Base-by-base conservation (phyloP, 2,113 vertebrate species). In the Miniopterus natalensis region DNA sequence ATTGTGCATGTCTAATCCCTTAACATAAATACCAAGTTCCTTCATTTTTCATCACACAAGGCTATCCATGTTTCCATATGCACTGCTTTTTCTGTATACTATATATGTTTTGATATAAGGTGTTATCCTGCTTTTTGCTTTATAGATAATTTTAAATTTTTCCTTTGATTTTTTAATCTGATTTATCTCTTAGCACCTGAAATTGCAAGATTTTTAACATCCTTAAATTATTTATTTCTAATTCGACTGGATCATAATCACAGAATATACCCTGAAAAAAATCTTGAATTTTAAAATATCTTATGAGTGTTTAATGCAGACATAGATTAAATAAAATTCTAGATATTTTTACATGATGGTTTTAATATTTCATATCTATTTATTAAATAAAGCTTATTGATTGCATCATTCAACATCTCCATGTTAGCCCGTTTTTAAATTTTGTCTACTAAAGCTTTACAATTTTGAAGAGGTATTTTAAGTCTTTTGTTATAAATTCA, bases 121-220 rank as follows among this genome's bases (percentile, higher is more conserved):
- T 55, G 1, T 70, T 77, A 27, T 51, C 2, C 12, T 74, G 9
- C 23, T 49, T 27, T 27, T 65, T 81, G 2, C 3, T 70, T 75
- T 88, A 21, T 17, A 59, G 14, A 84, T 70, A 49, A 70, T 88
- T 90, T 70, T 70, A 74, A 92, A 89, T 49, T 57, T 92, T 2
- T 78, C 17, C 66, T 94, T 83, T 66, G 6, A 74, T 57, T 80
- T 91, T 68, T 73, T 73, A 13, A 65, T 84, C 42, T 66, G 66
- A 31, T 9, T 53, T 29, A 49, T 10, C 23, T 93, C 49, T 8
- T 70, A 40, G 2, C 17, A 3, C 71, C 71, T 74, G 14, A 80
- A 84, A 70, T 65, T 79, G 40, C 17, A 84, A 63, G 31, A 88
- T 31, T 70, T 90, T 92, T 83, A 84, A 93, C 31, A 71, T 9